Evolutionary conservation across 2,113 vertebrate species (phyloP), one percentile per base, ranked within the genome.

Genomic region (Pardalotus punctatus): DNA sequence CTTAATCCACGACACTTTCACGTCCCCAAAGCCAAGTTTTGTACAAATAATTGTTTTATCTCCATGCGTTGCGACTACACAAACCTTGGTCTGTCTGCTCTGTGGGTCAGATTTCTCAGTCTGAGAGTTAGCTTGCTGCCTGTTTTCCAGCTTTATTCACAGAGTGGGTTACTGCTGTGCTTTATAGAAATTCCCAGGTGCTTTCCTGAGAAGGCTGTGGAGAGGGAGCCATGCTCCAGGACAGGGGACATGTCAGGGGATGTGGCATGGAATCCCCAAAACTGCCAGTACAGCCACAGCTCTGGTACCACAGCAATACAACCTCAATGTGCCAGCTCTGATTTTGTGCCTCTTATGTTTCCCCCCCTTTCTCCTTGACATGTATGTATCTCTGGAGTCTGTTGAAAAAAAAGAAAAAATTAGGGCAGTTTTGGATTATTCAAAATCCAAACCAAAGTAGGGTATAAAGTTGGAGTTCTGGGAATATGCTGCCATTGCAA

Each of bases 91-190:
- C n/a, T 71, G 0, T 23, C 43, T 6, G 33, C 21, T 86, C 42
- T 5, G 6, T 14, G 38, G 31, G 31, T 38, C 56, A 3, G 1
- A 8, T 48, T 16, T 29, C 31, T 14, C 40, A 1, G 0, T 14
- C 12, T 19, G 50, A 31, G 57, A 14, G 58, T 8, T 2, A 7
- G n/a, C 7, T 28, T 5, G 1, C 27, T 25, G 29, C 35, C 14
- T 50, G 25, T 56, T 27, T 33, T 36, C 22, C 6, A 10, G 25
- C 17, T 5, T 71, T 62, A 6, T 11, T 58, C 51, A 6, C 17
- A 2, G 50, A 27, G 74, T 2, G 5, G 5, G 17, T 56, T 51
- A 5, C 29, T 47, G 48, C 12, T 33, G 36, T 40, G 19, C 45
- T 13, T 35, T 40, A 13, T 18, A 23, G 82, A 56, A 58, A 17